Percentiles rank a stretch among this genome's conserved stretches.
Evolutionary conservation across 2,797 vertebrate genomes (phyloP).

Genomic region (Epinephelus awoara): DNA sequence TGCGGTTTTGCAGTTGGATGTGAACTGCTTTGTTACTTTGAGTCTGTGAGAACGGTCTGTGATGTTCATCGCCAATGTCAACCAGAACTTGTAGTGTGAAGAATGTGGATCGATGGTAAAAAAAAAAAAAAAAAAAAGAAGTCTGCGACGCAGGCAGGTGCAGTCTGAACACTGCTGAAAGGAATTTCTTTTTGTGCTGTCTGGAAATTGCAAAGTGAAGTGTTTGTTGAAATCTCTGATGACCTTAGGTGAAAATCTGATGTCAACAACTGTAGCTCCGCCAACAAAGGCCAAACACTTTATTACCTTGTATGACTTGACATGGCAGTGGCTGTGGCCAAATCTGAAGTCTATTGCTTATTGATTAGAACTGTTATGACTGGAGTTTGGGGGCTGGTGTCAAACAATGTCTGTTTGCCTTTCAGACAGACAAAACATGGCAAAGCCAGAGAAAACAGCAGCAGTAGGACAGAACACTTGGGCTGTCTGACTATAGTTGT

Average conservation of each 20-base stretch:
- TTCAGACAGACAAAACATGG: slow-evolving; percentile 59
- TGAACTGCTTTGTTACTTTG: slow-evolving; percentile 53
- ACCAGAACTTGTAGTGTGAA: slow-evolving; percentile 33
- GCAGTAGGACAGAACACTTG: slow-evolving; percentile 22
- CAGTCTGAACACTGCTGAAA: slow-evolving; percentile 18
- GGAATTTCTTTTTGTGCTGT: slow-evolving; percentile 47
- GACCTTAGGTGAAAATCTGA: slow-evolving; percentile 43
- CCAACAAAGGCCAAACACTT: slow-evolving; percentile 30
- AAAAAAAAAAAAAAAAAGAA: neutral
- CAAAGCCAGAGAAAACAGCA: slow-evolving; percentile 20
- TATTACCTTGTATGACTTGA: slow-evolving; percentile 48
- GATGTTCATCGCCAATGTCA: slow-evolving; percentile 49
- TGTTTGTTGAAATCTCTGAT: slow-evolving; percentile 50
- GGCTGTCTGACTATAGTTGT: neutral
- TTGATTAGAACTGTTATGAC: slow-evolving; percentile 73
- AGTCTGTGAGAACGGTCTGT: slow-evolving; percentile 73
- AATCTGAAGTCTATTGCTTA: slow-evolving; percentile 43
- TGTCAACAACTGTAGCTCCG: slow-evolving; percentile 33
- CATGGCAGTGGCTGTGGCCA: slow-evolving; percentile 12
- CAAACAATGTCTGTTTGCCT: slow-evolving; percentile 48
- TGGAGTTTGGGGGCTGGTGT: slow-evolving; percentile 31
- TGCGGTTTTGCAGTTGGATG: slow-evolving; percentile 34
- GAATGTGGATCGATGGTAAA: slow-evolving; percentile 75
- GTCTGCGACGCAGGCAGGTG: slow-evolving; percentile 57
- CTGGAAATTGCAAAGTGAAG: slow-evolving; percentile 20